These are phyloP conservation scores for Amitus sp. DNA, from an alignment of 2,888 invertebrate species.

Conservation along the genomic window DNA sequence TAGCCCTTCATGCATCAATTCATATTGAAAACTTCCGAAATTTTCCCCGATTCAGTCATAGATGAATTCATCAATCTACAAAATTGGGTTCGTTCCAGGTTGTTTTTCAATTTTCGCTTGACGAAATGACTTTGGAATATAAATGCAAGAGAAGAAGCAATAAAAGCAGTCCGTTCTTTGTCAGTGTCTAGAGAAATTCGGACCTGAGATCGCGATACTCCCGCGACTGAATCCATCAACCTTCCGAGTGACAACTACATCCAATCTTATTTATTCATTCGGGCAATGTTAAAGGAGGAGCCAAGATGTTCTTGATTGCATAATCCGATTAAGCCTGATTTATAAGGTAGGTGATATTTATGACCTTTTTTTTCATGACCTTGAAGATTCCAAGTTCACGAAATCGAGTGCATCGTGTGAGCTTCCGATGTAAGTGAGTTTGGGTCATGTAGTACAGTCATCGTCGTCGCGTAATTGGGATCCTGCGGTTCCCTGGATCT, in stretches of 20 bases:
- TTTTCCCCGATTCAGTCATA: too few relatives aligned
- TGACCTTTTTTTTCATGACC: slow-evolving; percentile 24
- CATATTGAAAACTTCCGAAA: too few relatives aligned
- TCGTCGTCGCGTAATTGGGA: slow-evolving; percentile 60
- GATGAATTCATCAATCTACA: too few relatives aligned
- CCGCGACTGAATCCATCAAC: slow-evolving; percentile 2
- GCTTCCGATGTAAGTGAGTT: slow-evolving; percentile 56
- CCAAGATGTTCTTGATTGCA: not conserved
- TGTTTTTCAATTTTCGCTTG: too few relatives aligned
- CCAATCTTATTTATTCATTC: not conserved
- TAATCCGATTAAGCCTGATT: slow-evolving; percentile 1
- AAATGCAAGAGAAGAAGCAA: slow-evolving; percentile 14
- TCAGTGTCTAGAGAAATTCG: slow-evolving; percentile 7
- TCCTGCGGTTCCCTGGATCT: slow-evolving; percentile 55
- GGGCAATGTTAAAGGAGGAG: not conserved
- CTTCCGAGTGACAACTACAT: slow-evolving; percentile 1
- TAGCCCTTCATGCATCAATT: too few relatives aligned
- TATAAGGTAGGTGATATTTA: slow-evolving; percentile 6
- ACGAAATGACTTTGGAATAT: slow-evolving; percentile 38
- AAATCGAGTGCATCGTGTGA: slow-evolving; percentile 37
- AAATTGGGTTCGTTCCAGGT: too few relatives aligned
- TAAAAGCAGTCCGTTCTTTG: slow-evolving; percentile 13
- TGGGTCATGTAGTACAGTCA: slow-evolving; percentile 52
- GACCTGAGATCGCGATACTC: slow-evolving; percentile 1
- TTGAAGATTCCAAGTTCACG: slow-evolving; percentile 15